A percentile compares a stretch with the other conserved stretches of the same genome.
These are phyloP conservation scores for Kryptolebias marmoratus DNA, from an alignment of 2,113 vertebrate genomes.

Conservation along the genomic window DNA sequence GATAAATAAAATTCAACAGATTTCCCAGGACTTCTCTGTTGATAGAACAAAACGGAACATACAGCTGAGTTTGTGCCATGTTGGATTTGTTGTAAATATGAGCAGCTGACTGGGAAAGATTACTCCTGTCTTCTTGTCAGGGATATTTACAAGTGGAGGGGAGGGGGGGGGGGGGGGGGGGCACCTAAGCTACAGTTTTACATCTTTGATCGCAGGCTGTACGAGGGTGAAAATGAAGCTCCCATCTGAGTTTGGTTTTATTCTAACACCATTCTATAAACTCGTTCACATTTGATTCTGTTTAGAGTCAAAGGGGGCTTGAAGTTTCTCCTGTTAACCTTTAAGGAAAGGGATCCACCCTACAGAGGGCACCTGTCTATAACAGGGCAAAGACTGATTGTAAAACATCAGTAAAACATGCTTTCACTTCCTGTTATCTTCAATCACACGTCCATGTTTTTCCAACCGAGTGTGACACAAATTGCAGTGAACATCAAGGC, in stretches of 20 bases:
- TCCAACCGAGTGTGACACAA: not conserved
- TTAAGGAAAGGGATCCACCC: too few relatives aligned
- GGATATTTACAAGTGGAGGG: not conserved
- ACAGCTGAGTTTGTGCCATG: not conserved
- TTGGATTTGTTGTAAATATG: slow-evolving; percentile 37
- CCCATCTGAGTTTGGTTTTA: too few relatives aligned
- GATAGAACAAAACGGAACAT: not conserved
- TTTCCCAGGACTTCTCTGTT: too few relatives aligned
- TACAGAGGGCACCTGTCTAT: not conserved
- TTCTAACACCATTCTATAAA: too few relatives aligned
- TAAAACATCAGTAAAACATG: not conserved
- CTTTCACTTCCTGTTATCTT: not conserved
- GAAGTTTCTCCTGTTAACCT: too few relatives aligned
- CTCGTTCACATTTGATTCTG: too few relatives aligned
- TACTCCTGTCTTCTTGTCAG: slow-evolving; percentile 13
- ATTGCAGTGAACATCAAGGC: not conserved
- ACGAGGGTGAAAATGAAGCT: too few relatives aligned
- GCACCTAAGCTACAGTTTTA: too few relatives aligned
- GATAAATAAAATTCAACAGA: not conserved
- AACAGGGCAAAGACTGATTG: not conserved
- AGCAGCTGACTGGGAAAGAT: slow-evolving; percentile 29
- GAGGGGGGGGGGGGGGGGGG: slow-evolving; percentile 18
- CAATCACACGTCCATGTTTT: not conserved
- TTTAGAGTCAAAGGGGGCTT: too few relatives aligned
- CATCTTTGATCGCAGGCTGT: too few relatives aligned